Evolutionary conservation across 2,797 vertebrate species (phyloP), one percentile per base, ranked within the genome.

Genomic region (Rhinatrema bivittatum): DNA sequence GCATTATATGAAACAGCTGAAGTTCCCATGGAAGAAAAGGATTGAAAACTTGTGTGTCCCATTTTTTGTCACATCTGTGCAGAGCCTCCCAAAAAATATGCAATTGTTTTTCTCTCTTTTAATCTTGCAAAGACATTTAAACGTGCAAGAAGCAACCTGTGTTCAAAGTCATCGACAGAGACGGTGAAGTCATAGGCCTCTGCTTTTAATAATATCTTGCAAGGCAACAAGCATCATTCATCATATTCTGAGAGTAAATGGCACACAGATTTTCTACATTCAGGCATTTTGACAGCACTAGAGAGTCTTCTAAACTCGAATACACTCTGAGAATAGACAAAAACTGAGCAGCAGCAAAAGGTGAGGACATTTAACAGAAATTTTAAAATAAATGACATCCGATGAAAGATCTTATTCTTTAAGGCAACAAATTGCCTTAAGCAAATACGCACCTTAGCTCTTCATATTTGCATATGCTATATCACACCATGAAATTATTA

Each of bases 71-170:
- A 67, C 74, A 78, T 80, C 67, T 79, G 77, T 62, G 65, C 53
- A 52, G 78, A 73, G 52, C 46, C 28, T 21, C 50, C 43, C 14
- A 17, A 12, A 34, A 42, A 53, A 11, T 29, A 21, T 53, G 21
- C 51, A 73, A 76, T 75, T 78, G 72, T 78, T 80, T 75, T 75
- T 66, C 77, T 78, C 80, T 62, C 70, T 80, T 81, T 82, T 80
- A 80, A 79, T 81, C 73, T 79, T 70, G 54, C 62, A 65, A 60
- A 80, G 70, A 78, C 78, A 78, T 65, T 65, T 70, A 76, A 65
- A 73, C 72, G 70, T 61, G 46, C 59, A 72, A 78, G 67, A 68
- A 68, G 54, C 74, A 72, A 79, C 65, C 46, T 47, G 25, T 68
- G 70, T 78, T 84, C 77, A 74, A 81, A 81, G 72, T 74, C 70